These are phyloP conservation scores for Capra hircus DNA, from an alignment of 2,113 vertebrate genomes.

Conservation along the genomic window DNA sequence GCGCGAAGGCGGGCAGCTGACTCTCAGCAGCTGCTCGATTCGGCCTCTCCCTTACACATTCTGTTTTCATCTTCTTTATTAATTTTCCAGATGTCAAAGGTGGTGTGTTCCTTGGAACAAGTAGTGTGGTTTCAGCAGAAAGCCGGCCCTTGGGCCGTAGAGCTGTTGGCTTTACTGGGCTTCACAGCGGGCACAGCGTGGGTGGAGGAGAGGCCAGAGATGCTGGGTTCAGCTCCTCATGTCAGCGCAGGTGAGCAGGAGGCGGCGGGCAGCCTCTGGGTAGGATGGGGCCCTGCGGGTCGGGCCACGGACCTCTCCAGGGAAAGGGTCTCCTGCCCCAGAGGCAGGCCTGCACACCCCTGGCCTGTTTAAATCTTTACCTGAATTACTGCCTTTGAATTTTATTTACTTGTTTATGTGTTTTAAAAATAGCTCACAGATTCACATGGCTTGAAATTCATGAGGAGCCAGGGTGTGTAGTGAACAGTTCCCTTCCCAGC, in stretches of 20 bases:
- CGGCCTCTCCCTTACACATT: neutral
- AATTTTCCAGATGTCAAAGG: neutral
- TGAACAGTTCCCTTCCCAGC: neutral
- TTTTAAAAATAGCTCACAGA: neutral
- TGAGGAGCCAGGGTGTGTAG: too few species aligned
- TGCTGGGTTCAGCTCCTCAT: neutral
- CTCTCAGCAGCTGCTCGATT: neutral
- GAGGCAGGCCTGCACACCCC: neutral
- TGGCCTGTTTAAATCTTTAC: neutral
- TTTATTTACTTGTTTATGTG: neutral
- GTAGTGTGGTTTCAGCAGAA: neutral
- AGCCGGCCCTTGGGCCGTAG: neutral
- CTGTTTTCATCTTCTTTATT: neutral
- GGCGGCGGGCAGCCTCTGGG: neutral
- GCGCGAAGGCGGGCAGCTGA: fast-evolving
- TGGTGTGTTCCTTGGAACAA: neutral
- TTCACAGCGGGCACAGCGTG: neutral
- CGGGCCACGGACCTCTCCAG: fast-evolving
- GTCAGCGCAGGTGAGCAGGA: neutral
- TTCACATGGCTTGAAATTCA: neutral
- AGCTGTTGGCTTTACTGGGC: neutral
- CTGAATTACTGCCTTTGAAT: neutral
- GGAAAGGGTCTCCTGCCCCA: neutral
- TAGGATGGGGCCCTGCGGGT: neutral
- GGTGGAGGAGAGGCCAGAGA: too few species aligned